phyloP scores from a whole-genome alignment of 2,797 vertebrate genomes.

The Propithecus deckenii region DNA sequence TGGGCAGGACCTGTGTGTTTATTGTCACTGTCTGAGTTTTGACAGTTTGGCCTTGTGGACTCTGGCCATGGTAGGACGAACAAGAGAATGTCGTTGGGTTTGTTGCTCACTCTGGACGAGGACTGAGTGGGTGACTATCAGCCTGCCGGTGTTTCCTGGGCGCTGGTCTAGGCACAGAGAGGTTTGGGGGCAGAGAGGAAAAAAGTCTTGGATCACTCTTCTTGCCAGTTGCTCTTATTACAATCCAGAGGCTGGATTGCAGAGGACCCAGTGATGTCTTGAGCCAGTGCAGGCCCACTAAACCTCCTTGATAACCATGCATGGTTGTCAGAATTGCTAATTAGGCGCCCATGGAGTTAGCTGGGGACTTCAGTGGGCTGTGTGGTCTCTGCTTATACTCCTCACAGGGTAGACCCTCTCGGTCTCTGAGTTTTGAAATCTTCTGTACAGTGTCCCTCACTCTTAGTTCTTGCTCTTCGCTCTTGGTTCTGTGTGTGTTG shows the following conservation, averaged over 20 bases:
- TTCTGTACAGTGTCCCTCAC: not conserved
- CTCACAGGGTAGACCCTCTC: not conserved
- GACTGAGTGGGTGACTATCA: not conserved
- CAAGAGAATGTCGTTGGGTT: not conserved
- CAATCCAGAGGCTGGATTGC: not conserved
- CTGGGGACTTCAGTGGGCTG: not conserved
- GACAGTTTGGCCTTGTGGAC: conserved; percentile 33
- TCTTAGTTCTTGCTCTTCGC: not conserved
- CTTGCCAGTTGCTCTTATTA: not conserved
- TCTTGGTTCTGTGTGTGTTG: conserved; percentile 1
- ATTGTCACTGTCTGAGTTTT: conserved; percentile 42
- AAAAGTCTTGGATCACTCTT: not conserved
- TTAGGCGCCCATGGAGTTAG: not conserved
- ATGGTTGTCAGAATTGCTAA: not conserved
- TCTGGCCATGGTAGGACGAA: not conserved
- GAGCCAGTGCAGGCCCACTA: not conserved
- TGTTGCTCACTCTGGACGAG: not conserved
- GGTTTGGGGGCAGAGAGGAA: not conserved
- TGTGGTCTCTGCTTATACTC: not conserved
- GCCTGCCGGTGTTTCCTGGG: not conserved
- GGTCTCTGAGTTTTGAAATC: not conserved
- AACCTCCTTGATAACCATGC: not conserved
- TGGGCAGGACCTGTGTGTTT: not conserved
- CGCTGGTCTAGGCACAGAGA: not conserved
- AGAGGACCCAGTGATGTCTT: not conserved